phyloP scores from a whole-genome alignment of 2,888 invertebrate species.

The Scotopteryx bipunctaria region DNA sequence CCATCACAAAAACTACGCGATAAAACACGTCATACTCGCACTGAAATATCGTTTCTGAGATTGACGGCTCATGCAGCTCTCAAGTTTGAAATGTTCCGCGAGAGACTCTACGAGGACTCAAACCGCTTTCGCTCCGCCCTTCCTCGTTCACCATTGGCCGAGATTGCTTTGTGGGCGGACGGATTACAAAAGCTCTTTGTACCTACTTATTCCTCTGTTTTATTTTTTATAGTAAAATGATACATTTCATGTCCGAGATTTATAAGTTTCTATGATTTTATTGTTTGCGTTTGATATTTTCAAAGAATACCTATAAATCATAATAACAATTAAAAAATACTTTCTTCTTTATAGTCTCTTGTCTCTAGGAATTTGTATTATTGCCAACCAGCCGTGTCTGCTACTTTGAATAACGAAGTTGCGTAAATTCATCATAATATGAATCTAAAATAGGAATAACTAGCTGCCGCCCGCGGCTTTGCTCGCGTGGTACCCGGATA shows the following conservation, averaged over 20 bases:
- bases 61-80: conserved; percentile 61
- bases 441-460: not conserved
- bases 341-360: conserved; percentile 22
- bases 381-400: conserved; percentile 22
- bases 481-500: too few relatives aligned
- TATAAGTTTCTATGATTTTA: conserved; percentile 47
- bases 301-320: conserved; percentile 39
- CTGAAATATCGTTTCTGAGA: conserved; percentile 68
- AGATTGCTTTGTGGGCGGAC: conserved; percentile 55
- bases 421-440: not conserved
- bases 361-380: conserved; percentile 20
- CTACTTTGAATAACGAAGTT: conserved; percentile 7
- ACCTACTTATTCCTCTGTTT: conserved; percentile 34
- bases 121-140: conserved; percentile 60
- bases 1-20: conserved; percentile 28
- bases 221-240: conserved; percentile 60
- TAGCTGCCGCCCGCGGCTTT: too few relatives aligned
- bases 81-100: conserved; percentile 56
- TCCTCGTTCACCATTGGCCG: conserved; percentile 55
- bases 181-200: conserved; percentile 36
- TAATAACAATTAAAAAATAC: conserved; percentile 37
- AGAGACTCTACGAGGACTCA: conserved; percentile 17
- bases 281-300: conserved; percentile 47
- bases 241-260: conserved; percentile 55
- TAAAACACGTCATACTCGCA: conserved; percentile 55